Evolutionary conservation across 2,888 invertebrate species (phyloP), one percentile per base, ranked within the genome.

Genomic region (Cinara cedri): DNA sequence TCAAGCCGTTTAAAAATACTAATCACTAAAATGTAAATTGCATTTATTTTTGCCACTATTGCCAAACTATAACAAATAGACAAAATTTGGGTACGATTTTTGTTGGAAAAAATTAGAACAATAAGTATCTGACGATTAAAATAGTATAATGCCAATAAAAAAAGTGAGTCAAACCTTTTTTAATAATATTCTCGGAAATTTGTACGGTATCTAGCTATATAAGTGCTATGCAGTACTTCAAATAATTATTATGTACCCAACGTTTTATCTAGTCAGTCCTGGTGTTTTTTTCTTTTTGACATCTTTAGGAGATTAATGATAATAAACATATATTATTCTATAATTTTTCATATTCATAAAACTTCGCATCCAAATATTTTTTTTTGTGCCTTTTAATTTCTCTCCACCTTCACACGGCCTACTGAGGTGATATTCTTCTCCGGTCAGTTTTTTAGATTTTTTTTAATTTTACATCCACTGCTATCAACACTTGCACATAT

Each of bases 241-340:
- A 34, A 72, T 46, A 44, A 10, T 11, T 3, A 9, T 19, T 19
- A 54, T 46, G n/a, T n/a, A n/a, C n/a, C n/a, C n/a, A 34, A 42
- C 49, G 21, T 72, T 49, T 21, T 21, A 62, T 51, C 16, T 6
- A 10, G n/a, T 62, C 21, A 34, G 34, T 10, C n/a, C 54, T 54
- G n/a, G 24, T 60, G 65, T 65, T n/a, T n/a, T 65, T 65, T 55
- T 44, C 55, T 24, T 54, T 65, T 62, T 44, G 65, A 11, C 65
- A 66, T 14, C 34, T 76, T 70, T 55, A 11, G 21, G 44, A 76
- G 68, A 78, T 78, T 78, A 78, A 78, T 78, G 68, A 68, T 68
- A 49, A 34, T 34, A 34, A 34, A 34, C 6, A 34, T 34, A 34
- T 34, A 34, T 34, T 44, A 16, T 72, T 62, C 26, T 57, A n/a